Evolutionary conservation across 2,888 invertebrate genomes (phyloP), one percentile per base, ranked within the genome.

Genomic region (Agriotes lineatus): DNA sequence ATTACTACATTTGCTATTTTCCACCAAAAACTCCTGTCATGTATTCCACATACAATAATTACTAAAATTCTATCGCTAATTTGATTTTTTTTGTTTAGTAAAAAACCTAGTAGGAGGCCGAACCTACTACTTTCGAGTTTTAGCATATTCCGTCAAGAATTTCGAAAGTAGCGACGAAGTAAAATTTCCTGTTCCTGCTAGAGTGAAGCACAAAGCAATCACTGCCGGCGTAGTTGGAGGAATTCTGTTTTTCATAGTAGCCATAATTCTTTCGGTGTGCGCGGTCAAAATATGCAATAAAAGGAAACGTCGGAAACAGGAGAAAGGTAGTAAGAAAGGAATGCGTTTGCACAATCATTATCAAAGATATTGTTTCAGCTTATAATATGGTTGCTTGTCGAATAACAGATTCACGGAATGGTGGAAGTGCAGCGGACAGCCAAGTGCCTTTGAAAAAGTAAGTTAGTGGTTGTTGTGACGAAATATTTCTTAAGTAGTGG

Each of bases 381-480:
- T 96, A 96, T 91, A 96, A 96, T 90, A 96, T 96, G 96, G 96
- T 96, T 90, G 95, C 96, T 87, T 96, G 96, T 90, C 92, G 96
- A 85, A 93, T 96, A 85, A 95, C 96, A 80, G 96, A 96, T 87
- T 91, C 95, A 82, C 92, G 96, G 87, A 96, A 96, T 86, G 95
- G 96, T 82, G 87, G 88, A 82, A 85, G 89, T 86, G 88, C 89
- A 85, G 90, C 91, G 86, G 90, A 94, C 92, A 96, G 95, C 91
- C 94, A 95, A 92, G 94, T 96, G 94, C 96, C 96, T 94, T 94
- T 96, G 91, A 96, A 96, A 91, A 96, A 96, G 96, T 96, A 88
- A 95, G 95, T 92, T 67, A 25, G 20, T 45, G 35, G 20, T 33
- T 52, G 52, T 52, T 35, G 52, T 52, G 33, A 5, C 52, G 33